These are phyloP conservation scores for Dolichopus griseipennis DNA, from an alignment of 2,888 invertebrate genomes.

Conservation along the genomic window DNA sequence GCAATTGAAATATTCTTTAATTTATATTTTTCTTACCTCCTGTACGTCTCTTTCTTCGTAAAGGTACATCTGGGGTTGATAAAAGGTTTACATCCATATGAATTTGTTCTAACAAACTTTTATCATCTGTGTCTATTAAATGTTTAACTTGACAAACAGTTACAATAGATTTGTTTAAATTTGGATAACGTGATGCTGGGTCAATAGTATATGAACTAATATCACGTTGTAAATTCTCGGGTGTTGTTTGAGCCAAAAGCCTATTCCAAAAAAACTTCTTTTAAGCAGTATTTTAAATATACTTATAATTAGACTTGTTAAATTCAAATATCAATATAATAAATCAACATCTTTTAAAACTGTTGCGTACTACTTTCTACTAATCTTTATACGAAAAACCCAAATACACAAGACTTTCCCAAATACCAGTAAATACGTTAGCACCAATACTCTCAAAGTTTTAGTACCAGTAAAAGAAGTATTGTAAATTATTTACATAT, in stretches of 20 bases:
- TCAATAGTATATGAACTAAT: slow-evolving; percentile 78
- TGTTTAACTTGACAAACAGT: slow-evolving; percentile 65
- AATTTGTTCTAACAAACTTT: slow-evolving; percentile 48
- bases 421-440: too few relatives aligned
- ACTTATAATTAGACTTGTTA: too few relatives aligned
- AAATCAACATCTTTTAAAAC: too few relatives aligned
- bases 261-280: slow-evolving; percentile 19
- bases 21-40: slow-evolving; percentile 30
- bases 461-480: too few relatives aligned
- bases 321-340: too few relatives aligned
- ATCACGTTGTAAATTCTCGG: slow-evolving; percentile 89
- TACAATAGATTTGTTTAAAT: slow-evolving; percentile 67
- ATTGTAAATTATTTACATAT: too few relatives aligned
- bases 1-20: slow-evolving; percentile 10
- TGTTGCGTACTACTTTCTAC: too few relatives aligned
- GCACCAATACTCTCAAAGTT: too few relatives aligned
- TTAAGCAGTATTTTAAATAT: too few relatives aligned
- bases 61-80: slow-evolving; percentile 53
- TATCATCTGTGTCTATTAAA: slow-evolving; percentile 64
- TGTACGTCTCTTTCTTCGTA: slow-evolving; percentile 39
- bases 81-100: slow-evolving; percentile 44
- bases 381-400: too few relatives aligned
- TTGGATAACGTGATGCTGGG: slow-evolving; percentile 78
- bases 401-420: too few relatives aligned
- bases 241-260: slow-evolving; percentile 83